Evolutionary conservation across 2,888 invertebrate species (phyloP).

Genomic region (Phorcus lineatus): DNA sequence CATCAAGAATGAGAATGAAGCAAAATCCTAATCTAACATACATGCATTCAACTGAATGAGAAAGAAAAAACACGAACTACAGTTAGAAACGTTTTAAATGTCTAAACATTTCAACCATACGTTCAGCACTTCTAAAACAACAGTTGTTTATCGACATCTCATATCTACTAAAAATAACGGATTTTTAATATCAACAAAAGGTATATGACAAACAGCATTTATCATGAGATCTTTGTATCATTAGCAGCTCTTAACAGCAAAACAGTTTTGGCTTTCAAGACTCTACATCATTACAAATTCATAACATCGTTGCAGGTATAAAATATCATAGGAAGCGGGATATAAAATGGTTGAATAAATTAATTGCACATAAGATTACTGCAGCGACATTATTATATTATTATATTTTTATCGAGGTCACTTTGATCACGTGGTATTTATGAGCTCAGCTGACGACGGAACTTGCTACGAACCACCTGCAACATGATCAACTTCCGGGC

Average conservation of each 20-base stretch:
- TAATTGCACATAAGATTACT: neutral
- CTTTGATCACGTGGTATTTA: constrained; percentile 36
- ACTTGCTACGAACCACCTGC: constrained; percentile 70
- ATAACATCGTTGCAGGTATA: neutral
- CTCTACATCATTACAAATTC: neutral
- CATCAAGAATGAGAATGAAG: too few relatives aligned
- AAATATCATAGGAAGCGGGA: neutral
- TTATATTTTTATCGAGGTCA: too few relatives aligned
- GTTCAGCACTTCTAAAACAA: too few relatives aligned
- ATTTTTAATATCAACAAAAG: neutral
- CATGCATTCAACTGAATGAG: too few relatives aligned
- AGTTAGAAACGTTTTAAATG: too few relatives aligned
- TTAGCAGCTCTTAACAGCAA: neutral
- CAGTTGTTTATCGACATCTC: too few relatives aligned
- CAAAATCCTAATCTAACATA: too few relatives aligned
- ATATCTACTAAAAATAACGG: neutral
- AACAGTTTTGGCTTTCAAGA: neutral
- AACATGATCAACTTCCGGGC: constrained; percentile 75
- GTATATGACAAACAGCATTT: neutral
- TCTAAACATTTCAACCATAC: too few relatives aligned
- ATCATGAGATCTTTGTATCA: neutral
- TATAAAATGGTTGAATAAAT: neutral
- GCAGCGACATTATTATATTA: neutral
- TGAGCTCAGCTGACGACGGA: constrained; percentile 62
- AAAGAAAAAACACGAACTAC: too few relatives aligned